Percentiles rank a stretch among this genome's conserved stretches.
phyloP scores from a whole-genome alignment of 1,140 invertebrate species.

The Drusus annulatus region DNA sequence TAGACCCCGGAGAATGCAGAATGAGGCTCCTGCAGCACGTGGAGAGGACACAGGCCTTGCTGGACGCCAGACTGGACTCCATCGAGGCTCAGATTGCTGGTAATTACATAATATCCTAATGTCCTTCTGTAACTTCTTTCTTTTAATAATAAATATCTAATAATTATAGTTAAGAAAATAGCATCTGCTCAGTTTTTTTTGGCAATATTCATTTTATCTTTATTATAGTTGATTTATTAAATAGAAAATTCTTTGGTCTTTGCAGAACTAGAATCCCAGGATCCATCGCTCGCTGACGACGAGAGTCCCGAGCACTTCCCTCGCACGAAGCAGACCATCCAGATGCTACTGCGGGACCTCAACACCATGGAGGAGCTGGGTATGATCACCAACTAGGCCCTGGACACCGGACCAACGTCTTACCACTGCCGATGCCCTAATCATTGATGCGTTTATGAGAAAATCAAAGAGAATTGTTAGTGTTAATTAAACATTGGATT shows the following conservation, averaged over 20 bases:
- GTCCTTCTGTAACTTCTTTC: too few relatives aligned
- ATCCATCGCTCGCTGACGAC: slow-evolving; percentile 69
- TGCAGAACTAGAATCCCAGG: slow-evolving; percentile 71
- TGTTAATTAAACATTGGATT: too few relatives aligned
- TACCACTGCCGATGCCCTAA: too few relatives aligned
- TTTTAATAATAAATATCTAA: too few relatives aligned
- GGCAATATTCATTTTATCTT: too few relatives aligned
- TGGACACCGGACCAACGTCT: too few relatives aligned
- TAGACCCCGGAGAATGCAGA: slow-evolving; percentile 84
- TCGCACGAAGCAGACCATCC: slow-evolving; percentile 71
- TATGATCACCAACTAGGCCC: slow-evolving; percentile 54
- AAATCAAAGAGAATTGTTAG: too few relatives aligned
- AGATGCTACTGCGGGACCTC: slow-evolving; percentile 71
- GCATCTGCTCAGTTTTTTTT: too few relatives aligned
- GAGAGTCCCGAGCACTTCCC: slow-evolving; percentile 70
- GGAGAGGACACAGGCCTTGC: slow-evolving; percentile 79
- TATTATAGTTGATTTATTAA: too few relatives aligned
- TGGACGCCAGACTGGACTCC: slow-evolving; percentile 80
- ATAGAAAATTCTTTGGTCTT: too few relatives aligned
- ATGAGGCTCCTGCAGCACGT: slow-evolving; percentile 85
- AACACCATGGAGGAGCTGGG: slow-evolving; percentile 68
- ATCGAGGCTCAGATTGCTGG: slow-evolving; percentile 85
- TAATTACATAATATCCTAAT: slow-evolving; percentile 59
- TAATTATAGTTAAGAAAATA: too few relatives aligned
- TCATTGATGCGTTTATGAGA: too few relatives aligned